Evolutionary conservation across 1,140 invertebrate species (phyloP), one percentile per base, ranked within the genome.

Genomic region (Aporrectodea caliginosa): DNA sequence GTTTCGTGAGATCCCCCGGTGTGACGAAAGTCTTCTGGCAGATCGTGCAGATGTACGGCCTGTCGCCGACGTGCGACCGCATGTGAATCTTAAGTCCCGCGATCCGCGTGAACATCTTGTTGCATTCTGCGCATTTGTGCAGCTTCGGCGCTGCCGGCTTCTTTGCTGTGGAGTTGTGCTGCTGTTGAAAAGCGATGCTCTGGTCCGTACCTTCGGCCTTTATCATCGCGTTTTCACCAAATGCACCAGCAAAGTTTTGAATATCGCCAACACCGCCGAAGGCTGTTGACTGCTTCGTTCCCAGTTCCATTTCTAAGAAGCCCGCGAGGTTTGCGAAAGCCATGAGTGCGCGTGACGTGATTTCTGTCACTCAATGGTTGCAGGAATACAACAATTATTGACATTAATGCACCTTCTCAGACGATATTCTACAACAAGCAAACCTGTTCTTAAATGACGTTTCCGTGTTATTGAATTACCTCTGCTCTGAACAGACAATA

Each of bases 61-160:
- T 98, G 82, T 90, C 96, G 6, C 96, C 96, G 35, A 93, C 95
- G 90, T 98, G 96, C 85, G 98, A 98, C 72, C 96, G 90, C 81
- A 95, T 91, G 87, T 98, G 96, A 12, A 95, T 98, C 88, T 98
- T 98, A 12, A 98, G 91, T 22, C 94, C 96, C 80, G 93, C 95
- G 0, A 94, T 96, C 14, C 96, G 98, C 80, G 94, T 96, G 90
- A 99, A 98, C 29, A 95, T 94, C 77, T 91, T 91, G 0, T 94
- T 94, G 86, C 95, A 96, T 86, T 93, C 92, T 84, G 95, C 95
- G 75, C 82, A 82, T n/a, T 43, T 70, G 30, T 80, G 81, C 34
- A 78, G 78, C 78, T 75, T 74, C 72, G 78, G 80, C 16, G 77
- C 75, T 93, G 81, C 43, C 43, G 43, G 6, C 43, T 6, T 22